A percentile compares a stretch with the other conserved stretches of the same genome.
These are phyloP conservation scores for Terrapene triunguis DNA, from an alignment of 2,113 vertebrate species.

Conservation along the genomic window DNA sequence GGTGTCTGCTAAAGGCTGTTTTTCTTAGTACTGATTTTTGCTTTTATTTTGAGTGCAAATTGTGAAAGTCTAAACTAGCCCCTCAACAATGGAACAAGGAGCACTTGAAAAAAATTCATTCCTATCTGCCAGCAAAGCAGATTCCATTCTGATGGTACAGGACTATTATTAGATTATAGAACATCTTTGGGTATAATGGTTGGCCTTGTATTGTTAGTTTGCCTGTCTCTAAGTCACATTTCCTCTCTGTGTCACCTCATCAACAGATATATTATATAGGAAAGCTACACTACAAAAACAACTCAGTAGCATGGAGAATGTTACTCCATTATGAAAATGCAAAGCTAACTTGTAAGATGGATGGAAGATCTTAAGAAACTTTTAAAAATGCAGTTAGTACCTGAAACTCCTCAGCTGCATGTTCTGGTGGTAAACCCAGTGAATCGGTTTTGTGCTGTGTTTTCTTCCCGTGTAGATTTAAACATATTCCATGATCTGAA, in stretches of 20 bases:
- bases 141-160: slow-evolving; percentile 18
- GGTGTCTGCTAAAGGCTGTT: slow-evolving; percentile 68
- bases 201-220: not conserved
- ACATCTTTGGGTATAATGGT: slow-evolving; percentile 3
- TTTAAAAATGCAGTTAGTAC: slow-evolving; percentile 11
- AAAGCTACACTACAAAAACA: not conserved
- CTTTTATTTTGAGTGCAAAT: slow-evolving; percentile 69
- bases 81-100: slow-evolving; percentile 51
- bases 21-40: slow-evolving; percentile 65
- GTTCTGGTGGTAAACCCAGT: slow-evolving; percentile 54
- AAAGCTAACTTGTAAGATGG: not conserved
- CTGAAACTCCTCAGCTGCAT: slow-evolving; percentile 44
- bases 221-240: slow-evolving; percentile 8
- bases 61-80: slow-evolving; percentile 31
- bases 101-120: slow-evolving; percentile 64
- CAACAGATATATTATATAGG: not conserved
- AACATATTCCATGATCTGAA: slow-evolving; percentile 28
- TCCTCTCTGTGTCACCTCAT: not conserved
- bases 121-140: slow-evolving; percentile 4
- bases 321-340: not conserved
- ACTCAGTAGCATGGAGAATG: not conserved
- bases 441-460: slow-evolving; percentile 38
- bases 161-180: slow-evolving; percentile 19
- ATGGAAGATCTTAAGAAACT: slow-evolving; percentile 4
- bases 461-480: slow-evolving; percentile 41